These are phyloP conservation scores for Pampusana beccarii DNA, from an alignment of 2,113 vertebrate species.

Conservation along the genomic window DNA sequence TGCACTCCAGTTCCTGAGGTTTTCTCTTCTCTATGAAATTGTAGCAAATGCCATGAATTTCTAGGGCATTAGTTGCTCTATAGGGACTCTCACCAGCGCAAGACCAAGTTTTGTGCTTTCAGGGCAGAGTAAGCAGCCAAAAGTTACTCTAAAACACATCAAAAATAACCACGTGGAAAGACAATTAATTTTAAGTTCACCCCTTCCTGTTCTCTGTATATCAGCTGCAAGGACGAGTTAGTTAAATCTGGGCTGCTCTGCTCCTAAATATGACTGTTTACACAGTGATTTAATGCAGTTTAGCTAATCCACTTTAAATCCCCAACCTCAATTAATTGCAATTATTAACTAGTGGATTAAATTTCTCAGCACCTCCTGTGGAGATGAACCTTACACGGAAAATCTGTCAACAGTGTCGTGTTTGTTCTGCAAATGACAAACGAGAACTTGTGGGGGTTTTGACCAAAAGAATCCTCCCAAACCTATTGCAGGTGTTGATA, in stretches of 20 bases:
- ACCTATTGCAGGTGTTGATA: fast-evolving
- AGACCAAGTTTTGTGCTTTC: background rate
- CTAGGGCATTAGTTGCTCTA: background rate
- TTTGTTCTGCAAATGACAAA: background rate
- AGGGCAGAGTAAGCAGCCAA: background rate
- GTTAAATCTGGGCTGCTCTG: background rate
- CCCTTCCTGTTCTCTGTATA: background rate
- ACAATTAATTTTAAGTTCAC: background rate
- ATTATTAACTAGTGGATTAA: conserved; percentile 13
- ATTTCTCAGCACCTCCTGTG: background rate
- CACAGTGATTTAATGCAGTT: background rate
- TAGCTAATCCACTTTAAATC: conserved; percentile 15
- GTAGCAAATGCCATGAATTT: background rate
- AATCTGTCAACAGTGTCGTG: fast-evolving
- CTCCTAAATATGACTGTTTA: background rate
- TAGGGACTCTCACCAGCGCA: background rate
- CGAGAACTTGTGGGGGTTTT: fast-evolving
- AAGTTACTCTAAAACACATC: background rate
- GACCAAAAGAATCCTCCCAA: background rate
- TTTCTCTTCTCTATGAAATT: background rate
- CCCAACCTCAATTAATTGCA: background rate
- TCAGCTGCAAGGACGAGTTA: background rate
- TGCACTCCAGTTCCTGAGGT: background rate
- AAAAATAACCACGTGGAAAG: background rate
- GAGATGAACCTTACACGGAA: background rate